Evolutionary conservation across 2,888 invertebrate genomes (phyloP).

Genomic region (Platycheirus rosarum): DNA sequence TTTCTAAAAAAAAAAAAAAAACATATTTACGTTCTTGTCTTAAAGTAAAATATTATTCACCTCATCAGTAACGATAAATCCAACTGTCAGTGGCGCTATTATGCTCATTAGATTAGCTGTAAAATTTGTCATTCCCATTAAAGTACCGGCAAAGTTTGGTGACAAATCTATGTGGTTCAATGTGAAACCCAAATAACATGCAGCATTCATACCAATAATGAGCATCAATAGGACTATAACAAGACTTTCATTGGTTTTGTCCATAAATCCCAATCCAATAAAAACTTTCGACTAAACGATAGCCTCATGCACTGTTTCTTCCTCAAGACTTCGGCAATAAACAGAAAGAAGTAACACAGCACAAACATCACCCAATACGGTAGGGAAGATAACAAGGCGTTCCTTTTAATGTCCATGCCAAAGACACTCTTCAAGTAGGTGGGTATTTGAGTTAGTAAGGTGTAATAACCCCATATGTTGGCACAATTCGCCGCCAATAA

Average conservation of each 20-base stretch:
- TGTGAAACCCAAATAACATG: conserved; percentile 90
- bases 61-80: conserved; percentile 87
- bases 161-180: conserved; percentile 93
- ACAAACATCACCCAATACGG: conserved; percentile 84
- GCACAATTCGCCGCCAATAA: conserved; percentile 85
- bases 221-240: conserved; percentile 87
- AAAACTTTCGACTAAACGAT: conserved; percentile 77
- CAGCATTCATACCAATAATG: conserved; percentile 90
- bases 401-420: conserved; percentile 85
- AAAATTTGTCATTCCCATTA: conserved; percentile 86
- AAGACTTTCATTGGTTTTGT: conserved; percentile 79
- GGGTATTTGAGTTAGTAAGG: conserved; percentile 87
- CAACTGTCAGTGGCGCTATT: conserved; percentile 89
- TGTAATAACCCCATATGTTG: conserved; percentile 89
- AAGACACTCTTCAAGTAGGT: conserved; percentile 87
- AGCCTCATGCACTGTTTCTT: conserved; percentile 81
- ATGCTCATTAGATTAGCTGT: conserved; percentile 90
- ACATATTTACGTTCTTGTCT: conserved; percentile 81
- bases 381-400: conserved; percentile 83
- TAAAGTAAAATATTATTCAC: conserved; percentile 85
- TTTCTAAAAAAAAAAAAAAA: conserved; percentile 84
- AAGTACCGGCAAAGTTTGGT: conserved; percentile 91
- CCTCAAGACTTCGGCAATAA: conserved; percentile 82
- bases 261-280: conserved; percentile 83
- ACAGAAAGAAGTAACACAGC: conserved; percentile 83